Evolutionary conservation across 2,113 vertebrate species (phyloP), one percentile per base, ranked within the genome.

Genomic region (Azemiops feae): DNA sequence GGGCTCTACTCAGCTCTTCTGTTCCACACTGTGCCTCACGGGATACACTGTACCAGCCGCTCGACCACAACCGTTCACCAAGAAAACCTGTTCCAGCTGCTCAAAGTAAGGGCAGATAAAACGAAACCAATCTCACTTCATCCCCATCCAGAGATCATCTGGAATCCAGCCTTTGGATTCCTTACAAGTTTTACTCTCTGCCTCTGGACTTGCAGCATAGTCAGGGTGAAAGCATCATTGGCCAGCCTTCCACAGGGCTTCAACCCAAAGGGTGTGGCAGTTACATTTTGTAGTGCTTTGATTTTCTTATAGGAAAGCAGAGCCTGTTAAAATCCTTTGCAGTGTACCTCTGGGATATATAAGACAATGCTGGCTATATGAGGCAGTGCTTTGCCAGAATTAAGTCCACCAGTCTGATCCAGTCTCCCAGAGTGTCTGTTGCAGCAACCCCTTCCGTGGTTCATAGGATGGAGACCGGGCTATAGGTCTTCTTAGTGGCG

Each of bases 11-110:
- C 98, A 98, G 43, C 98, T 99, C 88, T 99, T 99, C 98, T 99
- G 99, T 97, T 99, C 99, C 95, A 98, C 99, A 92, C 60, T 97
- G 97, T 99, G 99, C 97, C 98, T 99, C 96, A 99, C 99, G 89
- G 99, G 99, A 95, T 99, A 99, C 95, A 98, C 98, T 88, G 97
- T 97, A 92, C 98, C 98, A 96, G 98, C 98, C 7, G 87, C 96
- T 95, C 98, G 97, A 91, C 96, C 97, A 92, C 97, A 95, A 81
- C 96, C 97, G 96, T 92, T 98, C 93, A 94, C 95, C 94, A 97
- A 97, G 95, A 99, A 98, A 97, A 97, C 96, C 95, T 99, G 99
- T 93, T 97, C 98, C 96, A 98, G 97, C 97, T 99, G 99, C 97
- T 98, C 98, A 94, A 99, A 99, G 99, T 99, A 98, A 98, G 97